phyloP scores from a whole-genome alignment of 2,888 invertebrate species.

The Lasioglossum figueresi region DNA sequence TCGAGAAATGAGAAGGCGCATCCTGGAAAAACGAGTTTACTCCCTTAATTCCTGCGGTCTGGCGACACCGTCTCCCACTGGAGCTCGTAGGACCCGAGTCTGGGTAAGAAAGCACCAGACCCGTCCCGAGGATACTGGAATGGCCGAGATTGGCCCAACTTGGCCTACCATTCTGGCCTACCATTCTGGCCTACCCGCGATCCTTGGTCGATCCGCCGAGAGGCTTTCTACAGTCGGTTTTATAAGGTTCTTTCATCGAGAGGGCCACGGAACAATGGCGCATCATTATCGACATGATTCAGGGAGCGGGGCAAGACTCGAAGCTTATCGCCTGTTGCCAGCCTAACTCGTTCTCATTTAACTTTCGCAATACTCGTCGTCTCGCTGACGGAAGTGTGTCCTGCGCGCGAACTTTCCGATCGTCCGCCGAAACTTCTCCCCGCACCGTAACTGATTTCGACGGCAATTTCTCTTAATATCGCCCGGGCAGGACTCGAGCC shows the following conservation, averaged over 20 bases:
- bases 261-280: slow-evolving; percentile 48
- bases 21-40: too few species aligned
- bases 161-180: background rate
- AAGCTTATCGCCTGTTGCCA: slow-evolving; percentile 68
- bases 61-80: too few species aligned
- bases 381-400: slow-evolving; percentile 24
- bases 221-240: slow-evolving; percentile 34
- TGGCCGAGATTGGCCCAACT: background rate
- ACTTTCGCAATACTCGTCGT: slow-evolving; percentile 57
- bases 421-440: slow-evolving; percentile 26
- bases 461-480: slow-evolving; percentile 23
- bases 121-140: background rate
- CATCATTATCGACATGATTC: slow-evolving; percentile 63
- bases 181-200: background rate
- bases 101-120: background rate
- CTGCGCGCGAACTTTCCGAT: slow-evolving; percentile 33
- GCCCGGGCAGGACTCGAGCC: background rate
- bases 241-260: slow-evolving; percentile 29
- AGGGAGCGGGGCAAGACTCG: slow-evolving; percentile 40
- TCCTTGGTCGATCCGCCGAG: background rate
- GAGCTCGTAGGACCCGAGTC: too few species aligned
- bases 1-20: too few species aligned
- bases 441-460: slow-evolving; percentile 39
- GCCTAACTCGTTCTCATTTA: slow-evolving; percentile 69
- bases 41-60: too few species aligned